Percentiles rank a stretch among this genome's conserved stretches.
Conservation (phyloP, 1,140 invertebrate species). For the Telenomus remus region DNA sequence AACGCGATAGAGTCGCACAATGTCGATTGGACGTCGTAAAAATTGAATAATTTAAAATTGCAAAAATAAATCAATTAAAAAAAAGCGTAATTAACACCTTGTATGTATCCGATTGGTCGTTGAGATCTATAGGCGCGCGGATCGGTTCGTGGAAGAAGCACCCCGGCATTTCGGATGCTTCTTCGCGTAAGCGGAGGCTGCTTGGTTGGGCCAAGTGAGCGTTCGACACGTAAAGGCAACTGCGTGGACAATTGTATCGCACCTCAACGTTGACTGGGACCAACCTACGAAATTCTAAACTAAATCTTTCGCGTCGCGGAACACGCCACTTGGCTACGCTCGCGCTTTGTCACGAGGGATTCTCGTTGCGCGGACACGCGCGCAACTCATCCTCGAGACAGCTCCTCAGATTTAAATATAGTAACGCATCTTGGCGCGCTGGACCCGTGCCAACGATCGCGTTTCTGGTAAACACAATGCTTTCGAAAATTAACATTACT, state of each 20-base stretch:
- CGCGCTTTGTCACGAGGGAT: conserved; percentile 56
- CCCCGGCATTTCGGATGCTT: conserved; percentile 75
- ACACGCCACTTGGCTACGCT: conserved; percentile 51
- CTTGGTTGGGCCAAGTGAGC: conserved; percentile 7
- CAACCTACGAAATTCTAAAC: conserved; percentile 41
- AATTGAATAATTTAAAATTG: no score
- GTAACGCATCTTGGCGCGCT: conserved; percentile 60
- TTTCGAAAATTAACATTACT: conserved; percentile 14
- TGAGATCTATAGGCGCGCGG: conserved; percentile 83
- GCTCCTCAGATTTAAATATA: conserved; percentile 69
- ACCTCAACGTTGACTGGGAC: conserved; percentile 52
- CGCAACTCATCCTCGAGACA: conserved; percentile 62
- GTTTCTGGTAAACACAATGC: conserved; percentile 44
- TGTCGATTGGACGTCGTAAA: not conserved
- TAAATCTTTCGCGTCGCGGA: conserved; percentile 42
- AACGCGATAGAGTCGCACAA: conserved; percentile 17
- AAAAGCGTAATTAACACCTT: conserved; percentile 83
- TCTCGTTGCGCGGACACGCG: conserved; percentile 55
- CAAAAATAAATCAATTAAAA: no score
- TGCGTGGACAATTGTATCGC: conserved; percentile 34
- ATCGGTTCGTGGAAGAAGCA: conserved; percentile 82
- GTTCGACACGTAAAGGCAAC: conserved; percentile 19
- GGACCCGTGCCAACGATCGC: conserved; percentile 55
- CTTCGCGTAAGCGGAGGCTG: conserved; percentile 32
- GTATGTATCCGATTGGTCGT: conserved; percentile 84